Evolutionary conservation across 2,113 vertebrate genomes (phyloP).

Genomic region (Amphilophus citrinellus): DNA sequence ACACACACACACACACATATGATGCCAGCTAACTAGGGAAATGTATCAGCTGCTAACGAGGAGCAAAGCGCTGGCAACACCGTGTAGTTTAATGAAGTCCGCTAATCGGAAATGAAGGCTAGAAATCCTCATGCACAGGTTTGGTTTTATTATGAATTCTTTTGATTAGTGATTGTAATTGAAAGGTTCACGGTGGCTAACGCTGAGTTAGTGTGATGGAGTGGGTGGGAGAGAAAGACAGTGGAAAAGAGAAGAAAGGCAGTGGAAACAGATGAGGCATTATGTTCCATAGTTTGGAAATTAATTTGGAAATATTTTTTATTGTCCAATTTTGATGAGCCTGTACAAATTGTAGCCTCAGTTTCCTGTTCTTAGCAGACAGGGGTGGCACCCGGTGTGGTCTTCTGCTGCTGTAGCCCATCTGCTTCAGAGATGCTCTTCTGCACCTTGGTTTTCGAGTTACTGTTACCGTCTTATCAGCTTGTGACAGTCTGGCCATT

Average conservation of each 20-base stretch:
- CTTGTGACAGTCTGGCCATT: too few species aligned
- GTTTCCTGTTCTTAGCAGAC: not conserved
- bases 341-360: not conserved
- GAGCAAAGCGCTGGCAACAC: slow-evolving; percentile 53
- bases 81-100: slow-evolving; percentile 49
- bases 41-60: slow-evolving; percentile 65
- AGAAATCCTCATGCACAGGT: not conserved
- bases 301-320: too few species aligned
- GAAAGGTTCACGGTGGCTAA: slow-evolving; percentile 1
- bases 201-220: slow-evolving; percentile 4
- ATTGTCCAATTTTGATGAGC: not conserved
- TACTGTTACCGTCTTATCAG: too few species aligned
- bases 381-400: not conserved
- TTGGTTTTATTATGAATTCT: slow-evolving; percentile 22
- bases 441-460: not conserved
- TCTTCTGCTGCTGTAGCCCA: not conserved
- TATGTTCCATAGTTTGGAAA: too few species aligned
- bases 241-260: not conserved
- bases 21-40: slow-evolving; percentile 61
- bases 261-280: not conserved
- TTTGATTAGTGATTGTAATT: slow-evolving; percentile 52
- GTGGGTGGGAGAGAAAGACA: not conserved
- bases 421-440: not conserved
- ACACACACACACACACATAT: slow-evolving; percentile 24
- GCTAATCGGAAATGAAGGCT: slow-evolving; percentile 58